Evolutionary conservation across 2,797 vertebrate genomes (phyloP), one percentile per base, ranked within the genome.

Genomic region (Argyrosomus regius): DNA sequence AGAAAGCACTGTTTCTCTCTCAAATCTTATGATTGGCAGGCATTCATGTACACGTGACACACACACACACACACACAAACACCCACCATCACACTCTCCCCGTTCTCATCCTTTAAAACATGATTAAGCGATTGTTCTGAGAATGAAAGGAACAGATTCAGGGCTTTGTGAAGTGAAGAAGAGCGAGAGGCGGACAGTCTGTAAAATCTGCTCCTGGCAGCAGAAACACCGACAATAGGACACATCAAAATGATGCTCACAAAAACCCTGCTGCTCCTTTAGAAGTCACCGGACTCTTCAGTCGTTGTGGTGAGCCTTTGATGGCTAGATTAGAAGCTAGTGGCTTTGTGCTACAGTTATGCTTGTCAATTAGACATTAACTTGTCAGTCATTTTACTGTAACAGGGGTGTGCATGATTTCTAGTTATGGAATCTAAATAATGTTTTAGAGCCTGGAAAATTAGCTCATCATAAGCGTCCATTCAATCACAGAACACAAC

Each of bases 131-230:
- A 87, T 92, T 91, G 89, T 92, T 91, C 80, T 71, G 73, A 5
- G 68, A 91, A 65, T 81, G 86, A 91, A 92, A 87, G 72, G 72
- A 85, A 87, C 77, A 83, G 64, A 90, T 83, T 85, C 46, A 0
- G 66, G 71, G 77, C 83, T 89, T 88, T 85, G 71, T 86, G 80
- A 69, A 73, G 80, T 45, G 62, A 70, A 67, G 70, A 63, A 12
- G 65, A 82, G 80, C 68, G 64, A 80, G 80, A 86, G 88, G 84
- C 75, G 56, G 77, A 72, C 83, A 63, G 69, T 63, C 73, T 78
- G 73, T 85, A 82, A 72, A 91, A 80, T 88, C 83, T 88, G 84
- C 83, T 83, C 71, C 66, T 54, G 83, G 83, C 87, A 87, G 84
- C 81, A 89, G 82, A 88, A 87, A 69, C 16, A 24, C 78, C 65